Evolutionary conservation across 2,797 vertebrate genomes (phyloP), one percentile per base, ranked within the genome.

Genomic region (Myotis daubentonii): DNA sequence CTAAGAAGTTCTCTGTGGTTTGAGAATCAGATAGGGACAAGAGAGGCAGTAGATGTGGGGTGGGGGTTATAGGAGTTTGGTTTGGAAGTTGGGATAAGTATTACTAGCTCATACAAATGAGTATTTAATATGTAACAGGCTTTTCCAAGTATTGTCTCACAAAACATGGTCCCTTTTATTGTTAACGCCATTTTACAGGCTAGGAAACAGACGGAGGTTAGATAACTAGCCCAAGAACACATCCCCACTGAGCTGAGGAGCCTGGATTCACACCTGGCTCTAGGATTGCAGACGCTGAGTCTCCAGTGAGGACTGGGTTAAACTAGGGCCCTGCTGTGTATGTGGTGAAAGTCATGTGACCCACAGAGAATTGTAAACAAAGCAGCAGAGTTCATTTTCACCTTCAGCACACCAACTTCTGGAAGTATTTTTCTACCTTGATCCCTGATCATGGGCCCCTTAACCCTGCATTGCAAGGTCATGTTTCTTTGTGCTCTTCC

Each of bases 311-410:
- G 33, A 53, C 60, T 47, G 78, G 28, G 30, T 89, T 60, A 87
- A 79, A 90, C 38, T 15, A 0, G 8, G 75, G 20, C 36, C 36
- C 6, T 44, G 20, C 65, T 76, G 82, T 72, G 20, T 75, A 38
- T 25, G 55, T 62, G 36, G 60, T 38, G 60, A 74, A 87, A 92
- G 19, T 57, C 44, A 83, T 20, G 47, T 53, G 68, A 65, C 23
- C 25, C 47, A 47, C 33, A 30, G 71, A 71, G 81, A 41, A 72
- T 6, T 38, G 23, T 80, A 93, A 94, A 82, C 60, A 78, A 90
- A 86, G 55, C 25, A 36, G 19, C 33, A 68, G 80, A 80, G 81
- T 49, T 86, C 38, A 49, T 89, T 92, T 93, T 89, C n/a, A 68
- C 81, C 38, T 88, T 38, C 20, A 62, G n/a, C 38, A 25, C 60